Evolutionary conservation across 2,888 invertebrate genomes (phyloP).

Genomic region (Bellardia bayeri): DNA sequence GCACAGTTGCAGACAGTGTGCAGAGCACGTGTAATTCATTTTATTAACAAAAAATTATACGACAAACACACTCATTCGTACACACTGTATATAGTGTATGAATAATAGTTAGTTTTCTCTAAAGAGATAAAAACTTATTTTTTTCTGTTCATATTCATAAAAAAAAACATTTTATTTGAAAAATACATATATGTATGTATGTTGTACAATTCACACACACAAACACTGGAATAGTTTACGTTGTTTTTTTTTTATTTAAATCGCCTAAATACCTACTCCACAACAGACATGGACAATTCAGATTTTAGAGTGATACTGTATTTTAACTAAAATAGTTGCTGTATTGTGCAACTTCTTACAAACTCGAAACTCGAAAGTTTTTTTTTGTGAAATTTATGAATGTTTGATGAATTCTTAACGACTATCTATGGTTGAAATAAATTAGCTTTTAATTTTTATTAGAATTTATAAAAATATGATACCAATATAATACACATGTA

Average conservation of each 20-base stretch:
- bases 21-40: constrained; percentile 61
- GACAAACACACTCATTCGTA: not conserved
- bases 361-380: no score
- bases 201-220: not conserved
- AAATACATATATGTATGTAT: no score
- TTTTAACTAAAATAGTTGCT: no score
- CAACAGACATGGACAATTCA: no score
- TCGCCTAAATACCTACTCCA: constrained; percentile 4
- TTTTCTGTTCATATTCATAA: not conserved
- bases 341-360: no score
- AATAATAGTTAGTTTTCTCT: constrained; percentile 2
- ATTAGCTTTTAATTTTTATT: no score
- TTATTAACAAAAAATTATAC: constrained; percentile 1
- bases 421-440: no score
- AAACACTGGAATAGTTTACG: not conserved
- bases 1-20: constrained; percentile 33
- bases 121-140: constrained; percentile 21
- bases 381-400: no score
- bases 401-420: no score
- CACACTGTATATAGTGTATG: not conserved
- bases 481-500: no score
- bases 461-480: no score
- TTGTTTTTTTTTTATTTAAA: not conserved
- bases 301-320: no score
- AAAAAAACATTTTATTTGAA: constrained; percentile 1